Evolutionary conservation across 2,113 vertebrate species (phyloP).

Genomic region (Echinops telfairi): DNA sequence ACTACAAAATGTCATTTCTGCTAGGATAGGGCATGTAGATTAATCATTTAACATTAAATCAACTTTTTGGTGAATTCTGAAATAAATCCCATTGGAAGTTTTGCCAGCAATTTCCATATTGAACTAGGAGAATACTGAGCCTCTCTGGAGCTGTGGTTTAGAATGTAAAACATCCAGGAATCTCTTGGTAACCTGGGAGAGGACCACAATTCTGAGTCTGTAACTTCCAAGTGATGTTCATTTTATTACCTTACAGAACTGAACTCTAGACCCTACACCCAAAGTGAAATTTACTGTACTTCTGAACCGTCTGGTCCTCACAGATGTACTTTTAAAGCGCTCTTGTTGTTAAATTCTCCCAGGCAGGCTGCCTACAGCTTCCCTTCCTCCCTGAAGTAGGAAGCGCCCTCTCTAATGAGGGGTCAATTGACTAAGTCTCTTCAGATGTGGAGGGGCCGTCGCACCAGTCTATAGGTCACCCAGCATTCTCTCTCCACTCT

Average conservation of each 20-base stretch:
- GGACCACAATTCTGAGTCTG: background rate
- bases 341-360: background rate
- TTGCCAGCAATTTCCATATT: background rate
- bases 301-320: background rate
- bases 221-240: background rate
- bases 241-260: background rate
- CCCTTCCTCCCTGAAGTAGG: background rate
- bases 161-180: background rate
- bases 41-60: constrained; percentile 26
- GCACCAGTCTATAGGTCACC: background rate
- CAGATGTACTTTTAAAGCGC: background rate
- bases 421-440: background rate
- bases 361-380: rapidly evolving
- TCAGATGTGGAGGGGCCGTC: background rate
- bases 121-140: background rate
- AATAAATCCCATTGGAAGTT: background rate
- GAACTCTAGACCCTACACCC: background rate
- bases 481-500: background rate
- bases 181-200: background rate
- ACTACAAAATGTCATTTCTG: background rate
- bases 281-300: constrained; percentile 28
- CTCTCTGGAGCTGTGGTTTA: constrained; percentile 26
- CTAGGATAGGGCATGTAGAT: background rate
- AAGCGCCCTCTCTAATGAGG: background rate
- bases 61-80: background rate